A percentile compares a stretch with the other conserved stretches of the same genome.
Evolutionary conservation across 2,797 vertebrate species (phyloP).

Genomic region (Harpagifer antarcticus): DNA sequence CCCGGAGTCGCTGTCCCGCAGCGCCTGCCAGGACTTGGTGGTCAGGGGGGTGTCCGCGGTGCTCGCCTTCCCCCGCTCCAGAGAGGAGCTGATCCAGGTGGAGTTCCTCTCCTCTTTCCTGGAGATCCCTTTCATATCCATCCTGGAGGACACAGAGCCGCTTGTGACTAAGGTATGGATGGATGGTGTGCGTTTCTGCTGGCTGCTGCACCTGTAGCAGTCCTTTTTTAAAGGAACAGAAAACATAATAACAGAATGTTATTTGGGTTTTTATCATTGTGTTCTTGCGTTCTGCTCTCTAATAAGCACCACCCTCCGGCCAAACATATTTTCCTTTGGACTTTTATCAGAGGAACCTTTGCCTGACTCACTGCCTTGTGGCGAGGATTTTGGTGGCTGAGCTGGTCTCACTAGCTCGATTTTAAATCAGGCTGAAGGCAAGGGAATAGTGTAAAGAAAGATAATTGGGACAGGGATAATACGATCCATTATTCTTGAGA

Average conservation of each 20-base stretch:
- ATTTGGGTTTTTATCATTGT: conserved; percentile 10
- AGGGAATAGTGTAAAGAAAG: conserved; percentile 16
- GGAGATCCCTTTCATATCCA: conserved; percentile 93
- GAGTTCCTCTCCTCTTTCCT: conserved; percentile 92
- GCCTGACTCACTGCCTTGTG: conserved; percentile 41
- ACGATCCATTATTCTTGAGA: conserved; percentile 41
- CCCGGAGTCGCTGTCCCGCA: conserved; percentile 90
- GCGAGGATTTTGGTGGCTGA: conserved; percentile 49
- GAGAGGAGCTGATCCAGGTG: conserved; percentile 92
- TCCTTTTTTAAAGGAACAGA: conserved; percentile 20
- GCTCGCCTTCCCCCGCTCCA: conserved; percentile 92
- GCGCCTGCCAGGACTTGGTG: conserved; percentile 90
- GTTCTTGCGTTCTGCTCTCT: conserved; percentile 17
- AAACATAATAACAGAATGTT: not conserved
- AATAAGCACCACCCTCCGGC: conserved; percentile 3
- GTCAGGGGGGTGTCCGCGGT: conserved; percentile 90
- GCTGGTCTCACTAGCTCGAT: conserved; percentile 23
- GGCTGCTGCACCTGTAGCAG: conserved; percentile 54
- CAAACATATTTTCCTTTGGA: conserved; percentile 29
- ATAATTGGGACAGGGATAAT: conserved; percentile 32
- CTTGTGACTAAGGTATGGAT: conserved; percentile 88
- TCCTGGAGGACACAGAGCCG: conserved; percentile 88
- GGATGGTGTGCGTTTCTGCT: not conserved
- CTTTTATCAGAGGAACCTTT: conserved; percentile 28
- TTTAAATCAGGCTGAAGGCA: conserved; percentile 25